Conservation (phyloP, 2,113 vertebrate species). For the Cnemophilus loriae region DNA sequence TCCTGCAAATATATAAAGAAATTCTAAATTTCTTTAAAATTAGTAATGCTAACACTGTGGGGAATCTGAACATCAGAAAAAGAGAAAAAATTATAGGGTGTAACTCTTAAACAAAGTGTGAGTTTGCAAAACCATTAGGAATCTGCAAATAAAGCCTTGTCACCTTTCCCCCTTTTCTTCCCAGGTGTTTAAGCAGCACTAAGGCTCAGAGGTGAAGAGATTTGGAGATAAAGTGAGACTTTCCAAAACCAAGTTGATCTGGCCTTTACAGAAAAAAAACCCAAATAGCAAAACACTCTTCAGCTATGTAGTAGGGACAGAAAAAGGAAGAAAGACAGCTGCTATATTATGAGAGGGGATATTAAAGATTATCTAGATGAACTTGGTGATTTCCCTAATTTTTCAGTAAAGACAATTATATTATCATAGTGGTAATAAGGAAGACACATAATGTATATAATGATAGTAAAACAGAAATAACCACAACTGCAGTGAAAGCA, state of each 20-base stretch:
- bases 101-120: background rate
- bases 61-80: background rate
- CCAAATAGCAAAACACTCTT: background rate
- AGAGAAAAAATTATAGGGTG: background rate
- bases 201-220: background rate
- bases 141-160: background rate
- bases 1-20: background rate
- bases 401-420: background rate
- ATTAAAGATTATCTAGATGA: background rate
- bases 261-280: background rate
- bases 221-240: background rate
- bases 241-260: background rate
- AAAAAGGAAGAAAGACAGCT: background rate
- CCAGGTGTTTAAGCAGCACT: background rate
- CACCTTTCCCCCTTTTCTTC: background rate
- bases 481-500: background rate
- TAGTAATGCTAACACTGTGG: background rate
- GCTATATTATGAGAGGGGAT: background rate
- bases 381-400: background rate
- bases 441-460: background rate
- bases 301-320: background rate
- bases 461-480: background rate
- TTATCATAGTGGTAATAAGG: background rate
- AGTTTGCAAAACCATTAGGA: background rate
- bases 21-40: background rate